Evolutionary conservation across 2,113 vertebrate species (phyloP), one percentile per base, ranked within the genome.

Genomic region (Rhea americana): DNA sequence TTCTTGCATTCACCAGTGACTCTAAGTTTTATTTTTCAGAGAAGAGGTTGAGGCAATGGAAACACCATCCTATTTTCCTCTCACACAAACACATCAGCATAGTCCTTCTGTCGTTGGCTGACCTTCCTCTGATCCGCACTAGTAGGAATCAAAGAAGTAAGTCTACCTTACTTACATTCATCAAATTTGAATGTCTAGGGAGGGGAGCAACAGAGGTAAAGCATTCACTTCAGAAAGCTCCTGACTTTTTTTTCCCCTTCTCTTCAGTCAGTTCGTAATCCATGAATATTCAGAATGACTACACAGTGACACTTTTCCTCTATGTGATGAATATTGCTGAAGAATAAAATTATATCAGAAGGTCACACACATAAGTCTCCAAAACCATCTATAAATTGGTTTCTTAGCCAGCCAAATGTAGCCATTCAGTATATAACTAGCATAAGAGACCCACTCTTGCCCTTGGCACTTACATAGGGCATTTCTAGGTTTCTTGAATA

Each of bases 71-170:
- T 51, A 10, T 35, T 45, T 45, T 55, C n/a, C 43, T 59, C 35
- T 56, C 59, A 7, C 5, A 24, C 25, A 22, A 61, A 35, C 20
- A 1, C 26, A 26, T 4, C n/a, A 19, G 3, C 22, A 21, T 5
- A 63, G 5, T 1, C 17, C 4, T 62, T 67, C n/a, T 14, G 26
- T 13, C 37, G 50, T 45, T 67, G 37, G 3, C 22, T 70, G 26
- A 6, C 19, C 86, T 65, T 48, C 7, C 25, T 77, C n/a, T 39
- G 10, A 7, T 47, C 43, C 5, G 25, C 6, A 35, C 4, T 13
- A 28, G 35, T 1, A 51, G 14, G 18, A 61, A 35, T 21, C 0
- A 0, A 84, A 72, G 28, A 67, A 82, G 2, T 13, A 53, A 75
- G 7, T 4, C 11, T 35, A 30, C 11, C 25, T 68, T 59, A 5